Evolutionary conservation across 1,140 invertebrate species (phyloP).

Genomic region (Drosophila parabipectinata): DNA sequence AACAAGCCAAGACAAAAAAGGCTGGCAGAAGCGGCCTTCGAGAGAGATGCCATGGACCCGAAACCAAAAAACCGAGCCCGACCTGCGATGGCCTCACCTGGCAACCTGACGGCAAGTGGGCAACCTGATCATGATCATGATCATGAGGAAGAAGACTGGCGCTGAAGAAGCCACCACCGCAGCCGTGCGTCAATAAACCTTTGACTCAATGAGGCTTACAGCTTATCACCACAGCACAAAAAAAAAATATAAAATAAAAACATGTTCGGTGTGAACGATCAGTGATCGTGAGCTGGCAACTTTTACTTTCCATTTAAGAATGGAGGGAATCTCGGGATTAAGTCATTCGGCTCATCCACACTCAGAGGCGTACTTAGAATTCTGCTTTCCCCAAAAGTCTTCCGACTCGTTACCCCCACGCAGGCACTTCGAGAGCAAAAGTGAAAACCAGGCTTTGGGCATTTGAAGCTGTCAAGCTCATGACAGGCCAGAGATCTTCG

Average conservation of each 20-base stretch:
- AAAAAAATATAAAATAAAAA: neutral
- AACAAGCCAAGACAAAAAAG: constrained; percentile 19
- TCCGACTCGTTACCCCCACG: constrained; percentile 43
- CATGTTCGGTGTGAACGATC: constrained; percentile 41
- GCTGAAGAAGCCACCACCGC: constrained; percentile 42
- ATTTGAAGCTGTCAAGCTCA: constrained; percentile 21
- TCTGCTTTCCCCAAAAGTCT: constrained; percentile 61
- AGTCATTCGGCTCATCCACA: constrained; percentile 45
- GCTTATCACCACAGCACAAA: constrained; percentile 57
- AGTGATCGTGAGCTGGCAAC: constrained; percentile 52
- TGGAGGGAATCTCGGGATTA: constrained; percentile 52
- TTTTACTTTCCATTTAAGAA: constrained; percentile 80
- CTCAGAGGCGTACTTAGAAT: constrained; percentile 47
- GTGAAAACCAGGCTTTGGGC: constrained; percentile 52
- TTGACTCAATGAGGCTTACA: constrained; percentile 67
- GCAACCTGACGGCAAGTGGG: constrained; percentile 63
- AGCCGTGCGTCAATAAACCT: constrained; percentile 72
- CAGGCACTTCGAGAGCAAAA: constrained; percentile 50
- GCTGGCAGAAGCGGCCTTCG: constrained; percentile 66
- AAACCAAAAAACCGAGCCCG: constrained; percentile 38
- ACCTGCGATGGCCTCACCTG: constrained; percentile 45
- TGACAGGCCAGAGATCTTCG: constrained; percentile 8
- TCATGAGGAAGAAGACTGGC: constrained; percentile 18
- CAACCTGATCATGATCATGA: constrained; percentile 41
- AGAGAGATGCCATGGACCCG: constrained; percentile 65